These are phyloP conservation scores for Antennarius maculatus DNA, from an alignment of 2,797 vertebrate species.

Conservation along the genomic window DNA sequence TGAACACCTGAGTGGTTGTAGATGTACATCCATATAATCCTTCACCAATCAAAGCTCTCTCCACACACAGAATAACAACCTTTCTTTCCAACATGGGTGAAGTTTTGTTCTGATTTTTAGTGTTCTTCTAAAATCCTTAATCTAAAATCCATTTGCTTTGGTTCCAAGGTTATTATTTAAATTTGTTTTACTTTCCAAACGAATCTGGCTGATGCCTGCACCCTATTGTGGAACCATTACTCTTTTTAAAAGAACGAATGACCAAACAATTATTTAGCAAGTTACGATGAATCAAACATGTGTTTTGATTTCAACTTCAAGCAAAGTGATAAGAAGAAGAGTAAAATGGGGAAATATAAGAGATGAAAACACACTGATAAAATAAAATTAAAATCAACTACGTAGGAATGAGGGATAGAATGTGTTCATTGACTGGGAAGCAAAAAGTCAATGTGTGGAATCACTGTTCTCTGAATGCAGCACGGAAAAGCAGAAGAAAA, in stretches of 20 bases:
- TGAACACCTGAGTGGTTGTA: too few species aligned
- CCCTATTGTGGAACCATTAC: neutral
- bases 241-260: neutral
- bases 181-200: too few species aligned
- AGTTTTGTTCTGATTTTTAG: neutral
- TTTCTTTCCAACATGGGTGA: neutral
- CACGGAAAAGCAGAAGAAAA: conserved; percentile 17
- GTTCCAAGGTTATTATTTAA: too few species aligned
- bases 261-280: neutral
- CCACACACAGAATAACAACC: too few species aligned
- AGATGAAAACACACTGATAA: conserved; percentile 15
- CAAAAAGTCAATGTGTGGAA: conserved; percentile 16
- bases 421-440: neutral
- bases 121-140: too few species aligned
- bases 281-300: neutral
- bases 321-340: neutral
- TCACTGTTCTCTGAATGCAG: conserved; percentile 15
- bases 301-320: neutral
- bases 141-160: too few species aligned
- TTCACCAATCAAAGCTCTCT: neutral
- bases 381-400: conserved; percentile 10
- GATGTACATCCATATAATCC: neutral
- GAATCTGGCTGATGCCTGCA: too few species aligned
- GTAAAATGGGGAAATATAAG: conserved; percentile 20
- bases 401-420: conserved; percentile 21